Percentiles rank a stretch among this genome's conserved stretches.
Conservation (phyloP, 2,888 invertebrate genomes). For the Nasonia oneida region DNA sequence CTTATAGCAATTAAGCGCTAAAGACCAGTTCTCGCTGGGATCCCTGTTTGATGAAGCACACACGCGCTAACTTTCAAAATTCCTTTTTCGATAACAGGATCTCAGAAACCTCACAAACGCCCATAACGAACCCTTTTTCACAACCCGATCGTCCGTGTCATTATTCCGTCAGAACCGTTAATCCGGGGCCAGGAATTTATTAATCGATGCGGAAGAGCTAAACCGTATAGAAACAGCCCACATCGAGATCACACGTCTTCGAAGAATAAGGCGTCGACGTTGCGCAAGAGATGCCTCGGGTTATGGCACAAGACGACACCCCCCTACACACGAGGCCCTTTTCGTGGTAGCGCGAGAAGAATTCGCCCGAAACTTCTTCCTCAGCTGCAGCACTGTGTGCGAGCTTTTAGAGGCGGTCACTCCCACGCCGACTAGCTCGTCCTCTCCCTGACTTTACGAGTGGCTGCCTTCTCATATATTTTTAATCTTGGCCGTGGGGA, state of each 20-base stretch:
- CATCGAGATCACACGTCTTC: background rate
- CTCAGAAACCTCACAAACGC: background rate
- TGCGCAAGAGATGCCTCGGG: background rate
- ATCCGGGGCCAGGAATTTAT: slow-evolving; percentile 46
- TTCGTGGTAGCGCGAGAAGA: slow-evolving; percentile 46
- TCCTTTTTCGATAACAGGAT: background rate
- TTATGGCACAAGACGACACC: background rate
- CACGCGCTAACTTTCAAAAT: background rate
- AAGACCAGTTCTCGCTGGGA: too few species aligned
- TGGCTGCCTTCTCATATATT: slow-evolving; percentile 60
- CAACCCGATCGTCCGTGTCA: slow-evolving; percentile 4
- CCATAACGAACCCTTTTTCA: background rate
- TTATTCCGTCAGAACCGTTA: slow-evolving; percentile 50
- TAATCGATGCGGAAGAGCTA: slow-evolving; percentile 48
- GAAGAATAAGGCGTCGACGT: background rate
- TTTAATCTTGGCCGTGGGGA: slow-evolving; percentile 54
- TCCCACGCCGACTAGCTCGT: slow-evolving; percentile 59
- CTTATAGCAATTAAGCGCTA: background rate
- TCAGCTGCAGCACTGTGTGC: slow-evolving; percentile 42
- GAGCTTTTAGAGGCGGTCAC: slow-evolving; percentile 63
- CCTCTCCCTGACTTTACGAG: slow-evolving; percentile 57
- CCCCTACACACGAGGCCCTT: slow-evolving; percentile 26
- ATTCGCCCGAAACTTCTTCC: slow-evolving; percentile 52
- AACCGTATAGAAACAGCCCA: background rate
- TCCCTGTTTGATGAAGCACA: background rate